Evolutionary conservation across 2,888 invertebrate genomes (phyloP).

Genomic region (Leptogaster cylindrica): DNA sequence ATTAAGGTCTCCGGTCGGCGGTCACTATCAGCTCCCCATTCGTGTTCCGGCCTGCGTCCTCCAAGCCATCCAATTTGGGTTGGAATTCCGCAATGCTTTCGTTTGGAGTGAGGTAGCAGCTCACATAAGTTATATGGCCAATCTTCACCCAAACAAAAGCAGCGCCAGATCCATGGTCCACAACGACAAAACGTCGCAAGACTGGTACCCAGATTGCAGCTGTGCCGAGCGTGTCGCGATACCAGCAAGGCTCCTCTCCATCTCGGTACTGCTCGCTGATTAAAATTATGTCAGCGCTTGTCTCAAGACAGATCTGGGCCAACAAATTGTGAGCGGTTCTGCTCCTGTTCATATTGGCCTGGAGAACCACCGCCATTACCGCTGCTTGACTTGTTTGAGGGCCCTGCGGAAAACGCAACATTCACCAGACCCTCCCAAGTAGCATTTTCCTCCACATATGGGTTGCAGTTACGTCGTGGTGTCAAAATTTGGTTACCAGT

Average conservation of each 20-base stretch:
- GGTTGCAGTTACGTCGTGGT: no score
- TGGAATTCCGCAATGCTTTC: not conserved
- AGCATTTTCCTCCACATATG: no score
- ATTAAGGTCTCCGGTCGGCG: not conserved
- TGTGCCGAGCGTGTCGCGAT: not conserved
- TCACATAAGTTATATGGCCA: not conserved
- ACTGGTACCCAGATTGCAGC: not conserved
- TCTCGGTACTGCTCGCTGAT: constrained; percentile 6
- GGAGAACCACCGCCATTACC: constrained; percentile 13
- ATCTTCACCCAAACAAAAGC: not conserved
- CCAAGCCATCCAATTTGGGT: no score
- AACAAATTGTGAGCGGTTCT: constrained; percentile 20
- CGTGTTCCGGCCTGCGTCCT: no score
- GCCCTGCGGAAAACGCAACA: not conserved
- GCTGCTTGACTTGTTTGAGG: no score
- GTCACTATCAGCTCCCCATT: no score
- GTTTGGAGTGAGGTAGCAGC: not conserved
- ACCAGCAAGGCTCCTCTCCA: not conserved
- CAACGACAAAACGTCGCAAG: no score
- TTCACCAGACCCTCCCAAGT: no score
- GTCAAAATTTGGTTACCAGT: no score
- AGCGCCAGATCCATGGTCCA: not conserved
- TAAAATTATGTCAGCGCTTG: constrained; percentile 15
- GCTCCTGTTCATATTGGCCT: constrained; percentile 40
- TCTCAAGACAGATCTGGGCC: no score